Base-by-base conservation (phyloP, 1,140 invertebrate species). In the Drosophila nannoptera region DNA sequence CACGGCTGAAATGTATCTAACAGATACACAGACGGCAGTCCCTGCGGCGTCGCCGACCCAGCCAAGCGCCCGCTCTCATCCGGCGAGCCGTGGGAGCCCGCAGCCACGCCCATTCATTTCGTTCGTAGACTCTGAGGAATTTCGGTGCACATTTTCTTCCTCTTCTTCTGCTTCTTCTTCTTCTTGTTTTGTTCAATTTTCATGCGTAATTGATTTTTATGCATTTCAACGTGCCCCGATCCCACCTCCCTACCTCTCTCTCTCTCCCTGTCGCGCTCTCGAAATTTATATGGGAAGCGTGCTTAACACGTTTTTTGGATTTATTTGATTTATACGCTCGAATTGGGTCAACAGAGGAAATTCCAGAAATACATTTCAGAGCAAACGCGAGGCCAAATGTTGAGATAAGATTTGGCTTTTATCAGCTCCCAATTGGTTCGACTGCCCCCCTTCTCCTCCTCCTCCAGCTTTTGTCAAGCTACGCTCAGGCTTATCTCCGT, bases 151-250 rank as follows among this genome's bases (percentile, higher is more conserved):
- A 42, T 42, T 42, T 12, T 1, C 12, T 43, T 43, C 40, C 12
- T 6, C 40, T 6, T 5, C 2, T 12, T 43, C 11, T 7, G 12
- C 36, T 38, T 11, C 7, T 9, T 7, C 7, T 38, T 38, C 7
- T 59, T 69, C 59, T 22, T 22, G n/a, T n/a, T 22, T 22, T 22
- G 35, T 64, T 49, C 40, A 74, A 59, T 83, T 80, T 84, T 84
- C 80, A 83, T 73, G 80, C 80, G 76, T 84, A 83, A 83, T 83
- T 83, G 80, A 84, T 83, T 84, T 83, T 71, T 52, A 83, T 84
- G 80, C 81, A 76, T 14, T 43, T 43, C 40, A 22, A 22, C 22
- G 22, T 22, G n/a, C 56, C n/a, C n/a, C n/a, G n/a, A n/a, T 76
- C 69, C 40, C 6, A 11, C 49, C n/a, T 5, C 8, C 14, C 6